phyloP scores from a whole-genome alignment of 2,113 vertebrate genomes.

The pig (Sus scrofa) region DNA sequence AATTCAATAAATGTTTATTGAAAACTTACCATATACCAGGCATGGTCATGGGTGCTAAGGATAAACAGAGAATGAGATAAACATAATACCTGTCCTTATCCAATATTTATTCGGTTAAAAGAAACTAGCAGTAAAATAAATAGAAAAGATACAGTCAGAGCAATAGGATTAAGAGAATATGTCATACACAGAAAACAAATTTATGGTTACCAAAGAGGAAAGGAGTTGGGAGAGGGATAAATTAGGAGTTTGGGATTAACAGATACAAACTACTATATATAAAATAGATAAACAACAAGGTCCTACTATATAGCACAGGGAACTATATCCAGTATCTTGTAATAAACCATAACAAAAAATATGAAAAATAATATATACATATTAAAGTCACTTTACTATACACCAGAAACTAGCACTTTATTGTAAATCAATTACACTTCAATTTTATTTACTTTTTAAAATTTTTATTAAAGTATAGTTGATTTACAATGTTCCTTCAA shows the following conservation, averaged over 20 bases:
- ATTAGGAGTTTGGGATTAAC: too few species aligned
- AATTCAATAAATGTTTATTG: background rate
- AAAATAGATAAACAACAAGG: too few species aligned
- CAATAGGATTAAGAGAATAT: constrained; percentile 20
- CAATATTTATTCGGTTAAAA: constrained; percentile 32
- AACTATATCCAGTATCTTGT: background rate
- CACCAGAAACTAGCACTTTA: too few species aligned
- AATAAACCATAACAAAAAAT: background rate
- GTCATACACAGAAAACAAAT: background rate
- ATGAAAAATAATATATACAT: background rate
- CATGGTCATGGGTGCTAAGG: background rate
- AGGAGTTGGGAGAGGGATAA: background rate
- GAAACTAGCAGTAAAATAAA: background rate
- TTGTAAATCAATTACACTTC: too few species aligned
- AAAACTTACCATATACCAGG: constrained; percentile 43
- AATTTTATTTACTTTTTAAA: background rate
- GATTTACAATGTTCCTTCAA: too few species aligned
- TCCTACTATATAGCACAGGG: background rate
- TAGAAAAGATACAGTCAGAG: background rate
- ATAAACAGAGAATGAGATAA: constrained; percentile 26
- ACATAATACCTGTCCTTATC: background rate
- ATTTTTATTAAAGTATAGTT: too few species aligned
- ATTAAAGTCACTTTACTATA: too few species aligned
- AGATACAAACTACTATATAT: too few species aligned
- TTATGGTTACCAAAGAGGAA: background rate